Evolutionary conservation across 2,888 invertebrate species (phyloP).

Genomic region (Pocota personata): DNA sequence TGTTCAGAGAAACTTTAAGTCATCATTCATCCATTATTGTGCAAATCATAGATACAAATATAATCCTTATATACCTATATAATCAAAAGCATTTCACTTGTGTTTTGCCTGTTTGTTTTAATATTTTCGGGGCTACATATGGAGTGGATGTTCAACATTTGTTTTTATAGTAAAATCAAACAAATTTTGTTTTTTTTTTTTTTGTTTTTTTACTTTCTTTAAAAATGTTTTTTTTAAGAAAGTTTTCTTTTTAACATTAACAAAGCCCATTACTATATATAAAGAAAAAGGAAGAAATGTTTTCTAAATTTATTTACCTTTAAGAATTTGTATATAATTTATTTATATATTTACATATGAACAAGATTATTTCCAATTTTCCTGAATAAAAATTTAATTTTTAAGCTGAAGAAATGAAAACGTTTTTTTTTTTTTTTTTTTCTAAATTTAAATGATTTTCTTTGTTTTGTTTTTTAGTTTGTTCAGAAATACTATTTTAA

Average conservation of each 20-base stretch:
- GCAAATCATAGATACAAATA: slow-evolving; percentile 36
- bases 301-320: neutral
- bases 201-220: neutral
- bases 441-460: neutral
- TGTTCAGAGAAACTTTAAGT: slow-evolving; percentile 34
- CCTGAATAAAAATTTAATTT: slow-evolving; percentile 28
- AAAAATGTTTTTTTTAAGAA: neutral
- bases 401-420: slow-evolving; percentile 28
- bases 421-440: neutral
- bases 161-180: neutral
- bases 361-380: slow-evolving; percentile 10
- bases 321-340: slow-evolving; percentile 11
- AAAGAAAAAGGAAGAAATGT: slow-evolving; percentile 5
- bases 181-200: neutral
- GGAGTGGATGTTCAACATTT: neutral
- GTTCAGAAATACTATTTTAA: slow-evolving; percentile 42
- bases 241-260: slow-evolving; percentile 1
- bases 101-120: neutral
- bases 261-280: slow-evolving; percentile 17
- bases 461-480: slow-evolving; percentile 12
- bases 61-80: too few species aligned
- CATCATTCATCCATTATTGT: slow-evolving; percentile 49
- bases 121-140: neutral
- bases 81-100: neutral
- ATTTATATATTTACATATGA: slow-evolving; percentile 49